Evolutionary conservation across 2,888 invertebrate species (phyloP).

Genomic region (Hemaris fuciformis): DNA sequence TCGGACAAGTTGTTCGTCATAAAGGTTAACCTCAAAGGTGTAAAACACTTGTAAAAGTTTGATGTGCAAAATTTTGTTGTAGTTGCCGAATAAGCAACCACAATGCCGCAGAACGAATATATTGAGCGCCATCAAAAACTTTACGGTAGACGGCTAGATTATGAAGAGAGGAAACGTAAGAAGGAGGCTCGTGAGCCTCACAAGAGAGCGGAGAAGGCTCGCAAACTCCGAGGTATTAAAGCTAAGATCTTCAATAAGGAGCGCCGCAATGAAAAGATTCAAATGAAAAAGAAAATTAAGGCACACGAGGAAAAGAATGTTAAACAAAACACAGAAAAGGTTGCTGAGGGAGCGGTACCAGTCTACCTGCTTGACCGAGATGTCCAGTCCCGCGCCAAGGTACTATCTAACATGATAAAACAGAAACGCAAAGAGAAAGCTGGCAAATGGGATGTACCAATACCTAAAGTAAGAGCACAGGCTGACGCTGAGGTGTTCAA

Average conservation of each 20-base stretch:
- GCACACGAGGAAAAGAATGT: constrained; percentile 98
- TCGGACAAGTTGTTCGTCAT: not conserved
- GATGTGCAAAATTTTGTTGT: constrained; percentile 73
- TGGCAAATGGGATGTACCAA: constrained; percentile 99
- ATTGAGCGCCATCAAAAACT: constrained; percentile 98
- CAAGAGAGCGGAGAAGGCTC: constrained; percentile 93
- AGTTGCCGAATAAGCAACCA: constrained; percentile 80
- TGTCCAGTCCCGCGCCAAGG: constrained; percentile 95
- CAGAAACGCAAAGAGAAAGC: constrained; percentile 99
- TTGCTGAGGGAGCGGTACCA: constrained; percentile 95
- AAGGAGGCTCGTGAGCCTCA: constrained; percentile 97
- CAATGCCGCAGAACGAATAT: constrained; percentile 99
- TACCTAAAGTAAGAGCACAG: constrained; percentile 98
- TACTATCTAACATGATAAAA: constrained; percentile 99
- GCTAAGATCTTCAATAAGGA: constrained; percentile 99
- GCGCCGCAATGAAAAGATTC: constrained; percentile 98
- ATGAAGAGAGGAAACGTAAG: constrained; percentile 98
- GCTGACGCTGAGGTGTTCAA: constrained; percentile 98
- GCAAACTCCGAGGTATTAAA: constrained; percentile 95
- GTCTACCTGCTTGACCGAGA: constrained; percentile 98
- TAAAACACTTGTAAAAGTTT: constrained; percentile 32
- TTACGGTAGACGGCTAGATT: constrained; percentile 97
- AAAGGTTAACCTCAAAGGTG: constrained; percentile 45
- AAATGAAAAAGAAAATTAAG: constrained; percentile 99
- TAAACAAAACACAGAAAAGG: constrained; percentile 91